Percentiles rank a stretch among this genome's conserved stretches.
phyloP scores from a whole-genome alignment of 2,797 vertebrate species.

The Hapalemur alaotrensis region DNA sequence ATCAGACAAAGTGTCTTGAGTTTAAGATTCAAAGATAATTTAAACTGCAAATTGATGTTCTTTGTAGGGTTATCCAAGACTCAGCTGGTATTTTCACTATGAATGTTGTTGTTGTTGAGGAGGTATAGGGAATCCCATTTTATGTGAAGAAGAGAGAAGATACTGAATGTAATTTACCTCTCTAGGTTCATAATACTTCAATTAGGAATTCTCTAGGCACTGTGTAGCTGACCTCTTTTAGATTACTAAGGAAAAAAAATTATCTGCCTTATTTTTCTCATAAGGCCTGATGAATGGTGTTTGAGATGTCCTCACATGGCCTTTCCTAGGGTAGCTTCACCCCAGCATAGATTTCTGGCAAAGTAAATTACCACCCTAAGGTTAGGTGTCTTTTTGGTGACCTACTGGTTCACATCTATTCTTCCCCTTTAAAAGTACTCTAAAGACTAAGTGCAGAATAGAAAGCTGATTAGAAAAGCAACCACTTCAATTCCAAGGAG shows the following conservation, averaged over 20 bases:
- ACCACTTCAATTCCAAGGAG: background rate
- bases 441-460: background rate
- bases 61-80: background rate
- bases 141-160: background rate
- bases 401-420: background rate
- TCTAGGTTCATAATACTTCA: background rate
- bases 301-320: background rate
- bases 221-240: background rate
- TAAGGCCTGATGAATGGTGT: background rate
- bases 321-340: background rate
- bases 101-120: background rate
- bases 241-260: background rate
- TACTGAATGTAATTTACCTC: background rate
- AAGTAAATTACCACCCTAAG: background rate
- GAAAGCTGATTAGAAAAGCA: background rate
- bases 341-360: background rate
- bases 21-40: background rate
- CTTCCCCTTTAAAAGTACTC: background rate
- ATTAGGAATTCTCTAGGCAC: background rate
- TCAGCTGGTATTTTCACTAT: background rate
- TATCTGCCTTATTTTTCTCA: background rate
- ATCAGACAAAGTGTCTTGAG: background rate
- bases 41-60: background rate
- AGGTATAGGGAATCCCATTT: background rate
- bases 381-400: background rate